Evolutionary conservation across 2,113 vertebrate species (phyloP).

Genomic region (Dasyurus viverrinus): DNA sequence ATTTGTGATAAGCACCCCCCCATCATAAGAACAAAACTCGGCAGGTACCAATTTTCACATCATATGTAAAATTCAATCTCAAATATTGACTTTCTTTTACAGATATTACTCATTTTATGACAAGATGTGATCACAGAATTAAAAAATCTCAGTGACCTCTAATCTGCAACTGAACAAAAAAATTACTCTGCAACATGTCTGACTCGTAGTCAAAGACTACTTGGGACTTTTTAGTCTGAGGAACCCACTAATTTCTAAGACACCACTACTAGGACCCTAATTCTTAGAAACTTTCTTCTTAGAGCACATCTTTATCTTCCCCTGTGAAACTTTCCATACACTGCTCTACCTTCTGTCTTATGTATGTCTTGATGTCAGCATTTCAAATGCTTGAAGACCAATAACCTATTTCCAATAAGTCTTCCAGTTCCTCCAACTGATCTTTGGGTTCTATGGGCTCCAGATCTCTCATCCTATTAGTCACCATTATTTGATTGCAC

Average conservation of each 20-base stretch:
- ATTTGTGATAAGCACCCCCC: background rate
- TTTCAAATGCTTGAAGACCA: background rate
- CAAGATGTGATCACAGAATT: background rate
- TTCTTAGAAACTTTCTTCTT: background rate
- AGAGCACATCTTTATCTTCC: background rate
- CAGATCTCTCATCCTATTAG: background rate
- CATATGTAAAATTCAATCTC: conserved; percentile 32
- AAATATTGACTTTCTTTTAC: conserved; percentile 16
- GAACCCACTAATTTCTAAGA: background rate
- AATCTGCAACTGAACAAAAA: background rate
- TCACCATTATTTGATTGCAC: background rate
- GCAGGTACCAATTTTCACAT: conserved; percentile 6
- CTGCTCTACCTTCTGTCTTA: background rate
- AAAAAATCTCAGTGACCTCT: background rate
- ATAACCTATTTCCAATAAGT: background rate
- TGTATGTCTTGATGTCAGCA: background rate
- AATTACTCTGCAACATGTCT: background rate
- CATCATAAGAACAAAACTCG: conserved; percentile 21
- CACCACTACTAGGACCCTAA: background rate
- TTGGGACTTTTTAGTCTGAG: background rate
- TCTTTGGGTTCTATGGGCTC: background rate
- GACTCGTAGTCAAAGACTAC: background rate
- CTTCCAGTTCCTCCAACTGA: background rate
- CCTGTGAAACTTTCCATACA: background rate
- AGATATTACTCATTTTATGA: conserved; percentile 2